phyloP scores from a whole-genome alignment of 2,113 vertebrate genomes.

The Phyllopteryx taeniolatus region DNA sequence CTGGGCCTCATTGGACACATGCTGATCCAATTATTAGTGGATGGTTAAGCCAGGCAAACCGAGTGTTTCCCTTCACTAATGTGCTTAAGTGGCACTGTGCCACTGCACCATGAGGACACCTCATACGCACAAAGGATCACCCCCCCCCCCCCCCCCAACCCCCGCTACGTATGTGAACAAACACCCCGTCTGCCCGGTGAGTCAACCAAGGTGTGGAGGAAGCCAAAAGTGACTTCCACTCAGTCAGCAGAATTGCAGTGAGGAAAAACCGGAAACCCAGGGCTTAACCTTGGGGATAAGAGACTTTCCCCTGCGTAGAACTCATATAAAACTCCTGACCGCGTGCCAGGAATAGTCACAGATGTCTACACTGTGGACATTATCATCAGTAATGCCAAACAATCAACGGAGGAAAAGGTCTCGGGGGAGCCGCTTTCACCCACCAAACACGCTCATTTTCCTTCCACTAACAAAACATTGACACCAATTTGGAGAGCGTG shows the following conservation, averaged over 20 bases:
- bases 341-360: conserved; percentile 38
- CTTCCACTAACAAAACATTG: conserved; percentile 44
- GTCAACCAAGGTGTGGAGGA: conserved; percentile 55
- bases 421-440: conserved; percentile 38
- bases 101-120: conserved; percentile 52
- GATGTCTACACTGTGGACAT: conserved; percentile 44
- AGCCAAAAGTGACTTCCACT: conserved; percentile 51
- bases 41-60: conserved; percentile 57
- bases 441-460: conserved; percentile 43
- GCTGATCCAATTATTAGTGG: conserved; percentile 65
- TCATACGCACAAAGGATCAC: conserved; percentile 62
- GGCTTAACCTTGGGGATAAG: conserved; percentile 41
- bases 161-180: conserved; percentile 53
- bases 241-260: conserved; percentile 51
- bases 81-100: conserved; percentile 56
- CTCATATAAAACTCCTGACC: conserved; percentile 40
- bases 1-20: conserved; percentile 43
- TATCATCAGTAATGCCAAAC: conserved; percentile 36
- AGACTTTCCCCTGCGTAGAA: conserved; percentile 50
- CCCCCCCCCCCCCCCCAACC: conserved; percentile 41
- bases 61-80: conserved; percentile 61
- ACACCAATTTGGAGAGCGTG: conserved; percentile 37
- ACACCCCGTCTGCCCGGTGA: conserved; percentile 40
- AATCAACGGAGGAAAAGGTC: conserved; percentile 49
- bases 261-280: conserved; percentile 37